Base-by-base conservation (phyloP, 2,888 invertebrate species). In the Tetranychus piercei region DNA sequence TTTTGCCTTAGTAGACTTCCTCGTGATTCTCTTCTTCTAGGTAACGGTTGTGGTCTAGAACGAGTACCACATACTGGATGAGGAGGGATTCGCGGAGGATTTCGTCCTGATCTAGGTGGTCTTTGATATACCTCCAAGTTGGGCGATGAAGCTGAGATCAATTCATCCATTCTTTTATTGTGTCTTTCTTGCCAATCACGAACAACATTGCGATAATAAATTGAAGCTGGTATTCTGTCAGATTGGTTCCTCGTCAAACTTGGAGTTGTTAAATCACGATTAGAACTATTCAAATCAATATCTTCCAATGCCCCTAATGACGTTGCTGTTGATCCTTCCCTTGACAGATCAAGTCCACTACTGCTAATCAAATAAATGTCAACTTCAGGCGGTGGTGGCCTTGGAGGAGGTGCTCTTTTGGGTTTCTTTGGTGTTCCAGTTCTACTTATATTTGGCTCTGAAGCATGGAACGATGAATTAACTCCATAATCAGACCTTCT, bases 361-460 rank as follows among this genome's bases (percentile, higher is more conserved):
- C 11, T n/a, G 1, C 44, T 71, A 34, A 71, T 18, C 67, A 67
- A 20, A n/a, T 67, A 67, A 67, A 55, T 55, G 6, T 67, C 20
- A 71, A 34, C 44, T 64, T 73, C 34, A 64, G 73, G 73, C 5
- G 64, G 64, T 15, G 73, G 73, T n/a, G 73, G 73, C 45, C 73
- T 45, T 9, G 73, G 73, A 20, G 73, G 73, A 20, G 69, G 22
- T 5, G 69, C 22, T 23, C 69, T 11, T 69, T 69, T 69, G 11
- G 20, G 20, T 5, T 23, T 20, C 34, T 20, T 20, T 69, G 69
- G 69, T 23, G 22, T 20, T 23, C 20, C 20, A 18, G 20, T 69
- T 22, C 34, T 69, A 20, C 20, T 69, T 69, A 69, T 69, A 69
- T 69, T 69, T 6, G 69, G 69, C 8, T 69, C 69, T 69, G 69